Base-by-base conservation (phyloP, 2,113 vertebrate species). In the Eurystomus gularis region DNA sequence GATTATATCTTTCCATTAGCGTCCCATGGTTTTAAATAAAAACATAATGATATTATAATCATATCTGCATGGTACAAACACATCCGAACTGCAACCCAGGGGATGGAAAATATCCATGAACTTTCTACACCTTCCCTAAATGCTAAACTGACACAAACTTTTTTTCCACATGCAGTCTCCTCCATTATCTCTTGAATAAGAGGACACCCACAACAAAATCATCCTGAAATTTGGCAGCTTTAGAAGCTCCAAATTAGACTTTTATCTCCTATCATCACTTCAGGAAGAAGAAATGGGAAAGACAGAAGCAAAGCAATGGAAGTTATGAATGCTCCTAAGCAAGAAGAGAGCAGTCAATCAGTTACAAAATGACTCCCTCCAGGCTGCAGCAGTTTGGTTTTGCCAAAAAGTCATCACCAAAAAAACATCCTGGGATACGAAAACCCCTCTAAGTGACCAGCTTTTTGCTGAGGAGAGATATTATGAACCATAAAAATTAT, bases 401-500 rank as follows among this genome's bases (percentile, higher is more conserved):
- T 90, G 86, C 94, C 95, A 93, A 86, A 73, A 88, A 75, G 48
- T 61, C 49, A 19, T 82, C 55, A 71, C 95, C 81, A 81, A 83
- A 94, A 93, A 86, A 55, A 21, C 83, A 87, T 72, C 83, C 37
- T 69, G 85, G 78, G 83, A 65, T 51, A 64, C 39, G 75, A 71
- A 44, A 69, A 75, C 68, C 70, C 73, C 66, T 94, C 61, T 10
- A 76, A 82, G 70, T 46, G 65, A 46, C 19, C 83, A 96, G 62
- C 57, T 72, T 93, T 94, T 69, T 87, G 49, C 86, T 69, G 73
- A 79, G 61, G 57, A 94, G 80, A 87, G 82, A 83, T 54, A 89
- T 61, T 89, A 84, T 9, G 25, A 42, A 65, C 40, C 49, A 77
- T 92, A 93, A 96, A 94, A 91, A 94, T 96, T 75, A 96, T 92